Conservation (phyloP, 2,113 vertebrate genomes). For the Manacus vitellinus region DNA sequence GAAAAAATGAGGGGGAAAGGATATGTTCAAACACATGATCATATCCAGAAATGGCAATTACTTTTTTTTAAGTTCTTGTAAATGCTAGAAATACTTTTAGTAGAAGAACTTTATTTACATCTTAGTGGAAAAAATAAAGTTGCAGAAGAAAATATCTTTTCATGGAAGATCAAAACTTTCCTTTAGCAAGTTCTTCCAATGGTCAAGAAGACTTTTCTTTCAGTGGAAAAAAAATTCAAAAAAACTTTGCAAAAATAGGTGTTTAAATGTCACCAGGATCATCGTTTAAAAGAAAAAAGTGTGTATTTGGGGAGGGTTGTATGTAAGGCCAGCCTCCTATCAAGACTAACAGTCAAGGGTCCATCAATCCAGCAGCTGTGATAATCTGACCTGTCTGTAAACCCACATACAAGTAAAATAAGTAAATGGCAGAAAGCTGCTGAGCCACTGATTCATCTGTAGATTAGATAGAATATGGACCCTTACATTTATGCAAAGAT, state of each 20-base stretch:
- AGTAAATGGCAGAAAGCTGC: background rate
- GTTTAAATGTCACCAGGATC: background rate
- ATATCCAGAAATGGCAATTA: background rate
- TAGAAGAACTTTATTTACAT: background rate
- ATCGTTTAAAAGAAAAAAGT: background rate
- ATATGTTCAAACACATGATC: background rate
- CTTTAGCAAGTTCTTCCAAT: background rate
- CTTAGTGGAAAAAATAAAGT: background rate
- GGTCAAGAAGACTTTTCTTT: background rate
- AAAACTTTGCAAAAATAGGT: background rate
- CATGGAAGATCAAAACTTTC: background rate
- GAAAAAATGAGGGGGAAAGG: fast-evolving
- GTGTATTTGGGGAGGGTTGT: background rate
- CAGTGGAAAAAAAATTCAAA: background rate
- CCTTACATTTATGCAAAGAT: background rate
- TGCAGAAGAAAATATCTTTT: background rate
- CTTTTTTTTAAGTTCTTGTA: background rate
- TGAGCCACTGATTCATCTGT: background rate
- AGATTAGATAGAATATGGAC: background rate
- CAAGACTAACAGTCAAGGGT: background rate
- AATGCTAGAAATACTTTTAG: background rate
- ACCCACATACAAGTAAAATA: background rate
- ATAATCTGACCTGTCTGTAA: background rate
- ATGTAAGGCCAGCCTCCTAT: background rate
- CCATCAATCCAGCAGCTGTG: background rate